phyloP scores from a whole-genome alignment of 2,113 vertebrate species.

The Gymnarchus niloticus region DNA sequence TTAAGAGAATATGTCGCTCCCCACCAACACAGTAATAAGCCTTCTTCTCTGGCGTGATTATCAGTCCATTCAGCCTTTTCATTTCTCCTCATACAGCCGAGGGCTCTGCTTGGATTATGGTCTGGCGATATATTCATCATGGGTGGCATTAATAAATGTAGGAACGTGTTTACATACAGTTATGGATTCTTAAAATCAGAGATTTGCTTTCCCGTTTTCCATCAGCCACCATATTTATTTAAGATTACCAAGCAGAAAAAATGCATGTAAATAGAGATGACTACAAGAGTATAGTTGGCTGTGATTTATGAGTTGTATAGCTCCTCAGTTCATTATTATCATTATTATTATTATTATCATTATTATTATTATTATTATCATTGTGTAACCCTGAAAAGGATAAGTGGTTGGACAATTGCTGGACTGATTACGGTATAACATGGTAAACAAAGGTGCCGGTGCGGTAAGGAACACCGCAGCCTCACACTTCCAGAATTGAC shows the following conservation, averaged over 20 bases:
- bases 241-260: not conserved
- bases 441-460: no score
- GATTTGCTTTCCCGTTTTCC: not conserved
- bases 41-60: not conserved
- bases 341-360: not conserved
- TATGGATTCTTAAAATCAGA: not conserved
- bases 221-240: not conserved
- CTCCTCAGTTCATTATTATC: not conserved
- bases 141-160: not conserved
- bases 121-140: not conserved
- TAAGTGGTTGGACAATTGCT: no score
- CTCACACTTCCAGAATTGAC: no score
- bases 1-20: not conserved
- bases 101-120: not conserved
- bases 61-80: not conserved
- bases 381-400: no score
- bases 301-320: not conserved
- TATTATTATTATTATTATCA: no score
- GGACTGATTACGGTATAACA: no score
- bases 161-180: not conserved
- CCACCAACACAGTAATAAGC: not conserved
- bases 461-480: no score
- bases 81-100: not conserved
- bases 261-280: not conserved
- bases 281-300: not conserved